Percentiles rank a stretch among this genome's conserved stretches.
Evolutionary conservation across 2,797 vertebrate species (phyloP).

Genomic region (Coluber constrictor): DNA sequence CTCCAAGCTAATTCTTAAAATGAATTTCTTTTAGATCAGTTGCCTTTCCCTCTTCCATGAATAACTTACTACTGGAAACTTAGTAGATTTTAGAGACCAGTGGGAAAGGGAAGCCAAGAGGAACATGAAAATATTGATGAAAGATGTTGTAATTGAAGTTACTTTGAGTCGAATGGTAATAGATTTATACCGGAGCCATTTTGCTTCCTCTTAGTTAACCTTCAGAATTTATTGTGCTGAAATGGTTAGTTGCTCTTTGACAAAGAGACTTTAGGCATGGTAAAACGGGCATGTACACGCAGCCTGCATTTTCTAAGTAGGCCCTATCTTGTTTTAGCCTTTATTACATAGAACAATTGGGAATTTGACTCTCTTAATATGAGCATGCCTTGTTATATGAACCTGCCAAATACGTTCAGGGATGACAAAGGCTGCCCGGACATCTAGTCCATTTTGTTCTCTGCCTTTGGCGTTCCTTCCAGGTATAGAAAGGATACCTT

Average conservation of each 20-base stretch:
- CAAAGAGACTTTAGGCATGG: neutral
- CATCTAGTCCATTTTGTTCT: neutral
- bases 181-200: conserved; percentile 28
- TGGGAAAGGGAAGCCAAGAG: neutral
- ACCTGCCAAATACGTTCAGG: too few relatives aligned
- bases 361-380: neutral
- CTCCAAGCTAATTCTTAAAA: neutral
- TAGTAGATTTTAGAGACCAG: neutral
- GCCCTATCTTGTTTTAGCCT: neutral
- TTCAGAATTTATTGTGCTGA: conserved; percentile 5
- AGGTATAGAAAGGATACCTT: neutral
- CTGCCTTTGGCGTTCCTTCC: neutral
- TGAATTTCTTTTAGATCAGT: neutral
- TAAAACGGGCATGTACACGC: neutral
- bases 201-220: neutral
- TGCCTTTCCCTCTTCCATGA: neutral
- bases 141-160: conserved; percentile 17
- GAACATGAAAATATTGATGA: neutral
- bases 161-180: neutral
- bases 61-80: neutral
- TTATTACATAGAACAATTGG: neutral
- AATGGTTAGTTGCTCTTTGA: neutral
- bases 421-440: neutral
- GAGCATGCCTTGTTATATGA: neutral
- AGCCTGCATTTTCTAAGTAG: neutral